Conservation (phyloP, 2,888 invertebrate species). For the Apomyelois bistriatella region DNA sequence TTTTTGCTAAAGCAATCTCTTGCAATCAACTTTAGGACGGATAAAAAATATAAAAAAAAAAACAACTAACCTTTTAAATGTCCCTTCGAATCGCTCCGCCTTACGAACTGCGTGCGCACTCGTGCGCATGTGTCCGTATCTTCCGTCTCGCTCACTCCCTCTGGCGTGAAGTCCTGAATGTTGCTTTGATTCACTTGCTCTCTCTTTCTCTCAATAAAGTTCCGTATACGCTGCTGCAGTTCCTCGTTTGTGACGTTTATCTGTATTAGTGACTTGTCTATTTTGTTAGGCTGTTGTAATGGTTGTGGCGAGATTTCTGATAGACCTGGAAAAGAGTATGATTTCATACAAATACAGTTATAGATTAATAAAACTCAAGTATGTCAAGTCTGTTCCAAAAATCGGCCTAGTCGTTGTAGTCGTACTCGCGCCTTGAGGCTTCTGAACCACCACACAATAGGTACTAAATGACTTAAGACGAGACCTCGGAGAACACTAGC, state of each 20-base stretch:
- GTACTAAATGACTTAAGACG: too few species aligned
- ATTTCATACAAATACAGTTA: too few species aligned
- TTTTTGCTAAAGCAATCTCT: too few species aligned
- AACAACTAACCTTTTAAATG: slow-evolving; percentile 85
- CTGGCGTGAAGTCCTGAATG: slow-evolving; percentile 85
- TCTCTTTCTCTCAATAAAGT: slow-evolving; percentile 87
- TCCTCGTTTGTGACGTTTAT: slow-evolving; percentile 84
- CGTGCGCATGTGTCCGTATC: slow-evolving; percentile 85
- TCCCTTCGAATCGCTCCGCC: slow-evolving; percentile 86
- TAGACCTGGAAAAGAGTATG: slow-evolving; percentile 19
- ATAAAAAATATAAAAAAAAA: too few species aligned
- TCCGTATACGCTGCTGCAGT: slow-evolving; percentile 84
- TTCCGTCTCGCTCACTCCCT: slow-evolving; percentile 48
- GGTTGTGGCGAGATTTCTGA: slow-evolving; percentile 20
- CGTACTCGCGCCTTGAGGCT: too few species aligned
- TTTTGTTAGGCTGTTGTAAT: slow-evolving; percentile 21
- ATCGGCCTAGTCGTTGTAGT: too few species aligned
- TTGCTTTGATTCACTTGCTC: slow-evolving; percentile 86
- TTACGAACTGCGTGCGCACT: slow-evolving; percentile 85
- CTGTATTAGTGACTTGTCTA: slow-evolving; percentile 79
- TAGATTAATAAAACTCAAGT: too few species aligned
- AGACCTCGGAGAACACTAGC: too few species aligned
- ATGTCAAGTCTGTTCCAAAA: too few species aligned
- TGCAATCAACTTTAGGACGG: too few species aligned
- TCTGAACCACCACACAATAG: too few species aligned